Conservation (phyloP, 2,888 invertebrate species). For the Listrodromus nycthemerus region DNA sequence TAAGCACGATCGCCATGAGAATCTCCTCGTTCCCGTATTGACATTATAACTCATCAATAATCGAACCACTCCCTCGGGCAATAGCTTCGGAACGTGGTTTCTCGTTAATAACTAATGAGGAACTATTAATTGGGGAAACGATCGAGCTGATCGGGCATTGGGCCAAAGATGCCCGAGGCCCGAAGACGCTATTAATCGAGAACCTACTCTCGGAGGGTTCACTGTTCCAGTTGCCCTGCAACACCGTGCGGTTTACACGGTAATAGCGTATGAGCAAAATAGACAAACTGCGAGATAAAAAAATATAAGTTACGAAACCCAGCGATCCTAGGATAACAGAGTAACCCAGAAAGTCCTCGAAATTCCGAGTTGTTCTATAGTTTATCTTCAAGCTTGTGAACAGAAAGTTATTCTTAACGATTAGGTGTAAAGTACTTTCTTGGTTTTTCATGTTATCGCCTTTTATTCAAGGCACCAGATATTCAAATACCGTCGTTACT, state of each 20-base stretch:
- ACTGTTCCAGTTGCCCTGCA: not conserved
- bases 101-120: conserved; percentile 58
- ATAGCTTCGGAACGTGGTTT: conserved; percentile 13
- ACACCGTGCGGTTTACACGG: not conserved
- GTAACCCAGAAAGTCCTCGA: not conserved
- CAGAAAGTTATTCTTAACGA: too few relatives aligned
- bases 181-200: not conserved
- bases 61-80: conserved; percentile 28
- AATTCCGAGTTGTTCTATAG: too few relatives aligned
- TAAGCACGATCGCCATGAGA: not conserved
- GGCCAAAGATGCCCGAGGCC: conserved; percentile 9
- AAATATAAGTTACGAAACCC: not conserved
- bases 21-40: conserved; percentile 3
- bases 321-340: not conserved
- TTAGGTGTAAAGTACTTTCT: too few relatives aligned
- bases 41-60: conserved; percentile 1
- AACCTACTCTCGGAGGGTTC: not conserved
- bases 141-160: conserved; percentile 14
- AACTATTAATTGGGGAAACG: conserved; percentile 37
- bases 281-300: not conserved
- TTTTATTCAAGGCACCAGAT: too few relatives aligned
- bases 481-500: too few relatives aligned
- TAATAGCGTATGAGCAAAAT: not conserved
- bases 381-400: too few relatives aligned
- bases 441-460: too few relatives aligned